phyloP scores from a whole-genome alignment of 2,888 invertebrate genomes.

The Ornithoptera alexandrae region DNA sequence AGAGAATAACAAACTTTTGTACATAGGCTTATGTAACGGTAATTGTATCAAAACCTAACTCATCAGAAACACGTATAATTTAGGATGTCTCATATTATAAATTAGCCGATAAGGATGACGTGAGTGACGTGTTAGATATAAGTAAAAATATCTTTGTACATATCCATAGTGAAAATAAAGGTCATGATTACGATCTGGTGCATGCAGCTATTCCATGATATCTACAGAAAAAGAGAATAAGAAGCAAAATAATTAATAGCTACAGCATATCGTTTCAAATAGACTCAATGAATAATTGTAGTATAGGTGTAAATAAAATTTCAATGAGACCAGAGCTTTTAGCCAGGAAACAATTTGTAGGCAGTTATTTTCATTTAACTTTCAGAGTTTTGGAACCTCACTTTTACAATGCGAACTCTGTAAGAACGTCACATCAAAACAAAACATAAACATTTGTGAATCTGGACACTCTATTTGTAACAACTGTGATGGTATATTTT shows the following conservation, averaged over 20 bases:
- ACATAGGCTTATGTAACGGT: conserved; percentile 12
- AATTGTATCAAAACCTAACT: conserved; percentile 5
- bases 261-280: no score
- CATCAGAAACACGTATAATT: conserved; percentile 10
- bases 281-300: no score
- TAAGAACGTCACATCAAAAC: conserved; percentile 29
- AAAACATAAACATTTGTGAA: conserved; percentile 32
- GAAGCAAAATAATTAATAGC: no score
- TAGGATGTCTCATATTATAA: no score
- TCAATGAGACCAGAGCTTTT: not conserved
- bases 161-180: no score
- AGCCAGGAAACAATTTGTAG: not conserved
- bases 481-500: conserved; percentile 31
- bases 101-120: no score
- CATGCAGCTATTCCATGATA: no score
- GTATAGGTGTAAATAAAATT: no score
- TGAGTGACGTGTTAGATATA: no score
- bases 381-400: conserved; percentile 16
- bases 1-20: conserved; percentile 23
- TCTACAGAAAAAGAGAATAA: no score
- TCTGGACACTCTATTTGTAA: conserved; percentile 35
- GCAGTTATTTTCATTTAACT: not conserved
- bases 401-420: conserved; percentile 33
- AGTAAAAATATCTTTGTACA: no score
- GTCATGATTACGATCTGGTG: no score